Conservation (phyloP, 2,888 invertebrate species). For the Amaurobius ferox region DNA sequence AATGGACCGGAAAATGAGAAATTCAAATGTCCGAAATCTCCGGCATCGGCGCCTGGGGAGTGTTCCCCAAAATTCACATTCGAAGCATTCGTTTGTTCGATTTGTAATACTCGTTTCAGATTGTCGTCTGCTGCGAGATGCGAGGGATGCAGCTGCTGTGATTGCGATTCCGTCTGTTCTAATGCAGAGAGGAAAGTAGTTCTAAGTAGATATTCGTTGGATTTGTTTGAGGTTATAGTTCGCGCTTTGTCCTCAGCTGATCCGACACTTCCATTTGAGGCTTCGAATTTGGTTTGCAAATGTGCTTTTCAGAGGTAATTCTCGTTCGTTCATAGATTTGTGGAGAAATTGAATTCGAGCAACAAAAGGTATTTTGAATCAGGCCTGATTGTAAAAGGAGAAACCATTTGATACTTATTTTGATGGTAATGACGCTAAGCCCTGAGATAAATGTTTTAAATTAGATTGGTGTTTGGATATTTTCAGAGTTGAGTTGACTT, state of each 20-base stretch:
- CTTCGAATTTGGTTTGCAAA: conserved; percentile 9
- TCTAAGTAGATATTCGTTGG: not conserved
- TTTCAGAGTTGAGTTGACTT: too few relatives aligned
- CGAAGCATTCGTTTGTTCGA: conserved; percentile 6
- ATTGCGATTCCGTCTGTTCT: not conserved
- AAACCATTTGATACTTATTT: too few relatives aligned
- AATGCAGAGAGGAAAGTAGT: not conserved
- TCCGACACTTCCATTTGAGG: not conserved
- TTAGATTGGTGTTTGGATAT: too few relatives aligned
- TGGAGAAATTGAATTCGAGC: conserved; percentile 5
- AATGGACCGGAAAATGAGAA: not conserved
- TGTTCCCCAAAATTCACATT: not conserved
- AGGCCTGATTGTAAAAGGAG: too few relatives aligned
- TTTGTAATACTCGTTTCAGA: not conserved
- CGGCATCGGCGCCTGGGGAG: not conserved
- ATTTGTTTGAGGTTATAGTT: not conserved
- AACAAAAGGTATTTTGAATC: too few relatives aligned
- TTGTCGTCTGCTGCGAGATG: not conserved
- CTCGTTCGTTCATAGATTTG: not conserved
- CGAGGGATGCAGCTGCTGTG: not conserved
- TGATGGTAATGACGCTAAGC: too few relatives aligned
- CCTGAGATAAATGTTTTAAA: too few relatives aligned
- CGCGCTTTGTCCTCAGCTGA: not conserved
- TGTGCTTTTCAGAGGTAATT: not conserved
- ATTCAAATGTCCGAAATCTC: not conserved